Evolutionary conservation across 2,888 invertebrate species (phyloP).

Genomic region (Amphipoea lucens): DNA sequence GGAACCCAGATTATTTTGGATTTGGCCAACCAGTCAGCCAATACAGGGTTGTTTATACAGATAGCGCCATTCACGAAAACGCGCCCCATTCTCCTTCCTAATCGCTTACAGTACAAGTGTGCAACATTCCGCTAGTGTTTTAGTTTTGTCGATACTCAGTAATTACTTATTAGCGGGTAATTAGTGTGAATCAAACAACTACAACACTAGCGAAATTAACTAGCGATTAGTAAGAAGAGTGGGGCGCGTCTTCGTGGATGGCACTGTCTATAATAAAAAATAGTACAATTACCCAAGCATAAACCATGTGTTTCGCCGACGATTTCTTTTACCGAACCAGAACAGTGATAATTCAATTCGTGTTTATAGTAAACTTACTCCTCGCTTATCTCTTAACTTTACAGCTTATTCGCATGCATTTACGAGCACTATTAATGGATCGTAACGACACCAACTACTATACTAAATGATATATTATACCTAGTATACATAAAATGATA

Average conservation of each 20-base stretch:
- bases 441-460: slow-evolving; percentile 24
- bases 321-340: not conserved
- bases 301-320: not conserved
- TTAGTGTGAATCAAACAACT: too few species aligned
- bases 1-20: too few species aligned
- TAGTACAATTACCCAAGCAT: not conserved
- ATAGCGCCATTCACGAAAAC: too few species aligned
- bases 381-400: slow-evolving; percentile 39
- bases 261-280: not conserved
- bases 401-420: slow-evolving; percentile 31
- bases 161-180: too few species aligned
- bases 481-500: slow-evolving; percentile 25
- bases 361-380: not conserved
- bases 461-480: slow-evolving; percentile 4
- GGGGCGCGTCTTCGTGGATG: too few species aligned
- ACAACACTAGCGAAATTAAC: too few species aligned
- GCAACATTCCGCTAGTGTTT: too few species aligned
- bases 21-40: not conserved
- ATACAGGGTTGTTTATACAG: not conserved
- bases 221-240: too few species aligned
- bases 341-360: not conserved
- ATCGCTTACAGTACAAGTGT: too few species aligned
- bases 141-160: too few species aligned
- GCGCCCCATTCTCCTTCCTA: too few species aligned
- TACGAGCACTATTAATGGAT: slow-evolving; percentile 40